phyloP scores from a whole-genome alignment of 2,797 vertebrate species.

The Darevskia nairensis region DNA sequence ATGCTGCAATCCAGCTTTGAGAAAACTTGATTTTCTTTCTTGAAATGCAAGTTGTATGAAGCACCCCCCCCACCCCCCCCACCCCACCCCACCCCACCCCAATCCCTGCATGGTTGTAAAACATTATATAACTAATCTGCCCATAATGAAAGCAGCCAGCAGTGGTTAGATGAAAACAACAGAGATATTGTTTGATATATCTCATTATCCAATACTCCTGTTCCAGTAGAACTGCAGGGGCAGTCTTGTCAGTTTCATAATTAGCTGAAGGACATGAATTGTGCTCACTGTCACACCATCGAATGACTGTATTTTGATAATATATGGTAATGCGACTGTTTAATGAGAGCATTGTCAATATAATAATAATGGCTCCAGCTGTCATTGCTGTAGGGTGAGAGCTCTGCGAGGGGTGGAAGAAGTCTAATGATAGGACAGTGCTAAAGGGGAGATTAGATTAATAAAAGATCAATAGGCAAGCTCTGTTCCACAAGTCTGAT shows the following conservation, averaged over 20 bases:
- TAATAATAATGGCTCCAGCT: conserved; percentile 47
- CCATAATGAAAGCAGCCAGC: conserved; percentile 18
- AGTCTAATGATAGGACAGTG: conserved; percentile 54
- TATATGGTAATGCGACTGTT: conserved; percentile 38
- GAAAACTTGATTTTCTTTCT: not conserved
- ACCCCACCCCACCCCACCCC: not conserved
- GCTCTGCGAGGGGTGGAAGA: conserved; percentile 28
- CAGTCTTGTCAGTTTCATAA: not conserved
- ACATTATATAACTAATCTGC: conserved; percentile 24
- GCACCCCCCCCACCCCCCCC: too few species aligned
- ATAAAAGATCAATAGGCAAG: conserved; percentile 66
- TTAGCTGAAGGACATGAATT: not conserved
- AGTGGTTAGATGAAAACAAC: not conserved
- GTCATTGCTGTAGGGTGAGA: conserved; percentile 43
- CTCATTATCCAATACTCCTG: conserved; percentile 1
- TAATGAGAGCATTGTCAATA: conserved; percentile 48
- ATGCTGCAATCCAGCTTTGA: not conserved
- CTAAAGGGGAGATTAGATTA: conserved; percentile 65
- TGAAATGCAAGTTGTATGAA: not conserved
- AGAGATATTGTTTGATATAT: conserved; percentile 40
- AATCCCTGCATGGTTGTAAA: conserved; percentile 29
- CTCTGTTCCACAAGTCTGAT: conserved; percentile 54
- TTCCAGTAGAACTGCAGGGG: conserved; percentile 20
- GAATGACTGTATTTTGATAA: conserved; percentile 54
- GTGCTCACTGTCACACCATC: conserved; percentile 43